phyloP scores from a whole-genome alignment of 1,140 invertebrate genomes.

The Apis laboriosa region DNA sequence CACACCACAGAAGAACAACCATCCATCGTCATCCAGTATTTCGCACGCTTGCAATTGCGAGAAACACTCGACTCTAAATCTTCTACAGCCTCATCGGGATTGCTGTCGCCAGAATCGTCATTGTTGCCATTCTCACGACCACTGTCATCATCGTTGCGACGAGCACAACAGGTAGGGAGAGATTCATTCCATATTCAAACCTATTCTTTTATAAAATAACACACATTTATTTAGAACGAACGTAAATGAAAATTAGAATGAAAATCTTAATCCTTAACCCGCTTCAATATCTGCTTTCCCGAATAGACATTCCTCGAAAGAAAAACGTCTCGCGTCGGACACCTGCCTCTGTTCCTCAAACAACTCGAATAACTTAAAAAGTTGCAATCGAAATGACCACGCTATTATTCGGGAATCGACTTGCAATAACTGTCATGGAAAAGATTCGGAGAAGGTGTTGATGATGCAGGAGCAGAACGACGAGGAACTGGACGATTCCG shows the following conservation, averaged over 20 bases:
- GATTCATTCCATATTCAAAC: not conserved
- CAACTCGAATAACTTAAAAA: no score
- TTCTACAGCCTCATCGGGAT: conserved; percentile 20
- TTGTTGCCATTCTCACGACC: conserved; percentile 19
- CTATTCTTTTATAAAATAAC: no score
- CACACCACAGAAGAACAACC: conserved; percentile 15
- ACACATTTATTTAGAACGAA: no score
- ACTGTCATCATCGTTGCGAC: conserved; percentile 43
- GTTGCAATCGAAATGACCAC: not conserved
- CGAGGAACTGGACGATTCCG: conserved; percentile 41
- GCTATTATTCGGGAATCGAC: not conserved
- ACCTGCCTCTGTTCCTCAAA: conserved; percentile 22
- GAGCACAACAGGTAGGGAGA: conserved; percentile 17
- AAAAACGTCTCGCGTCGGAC: conserved; percentile 17
- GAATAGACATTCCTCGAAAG: conserved; percentile 6
- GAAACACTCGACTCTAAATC: conserved; percentile 31
- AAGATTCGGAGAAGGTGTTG: conserved; percentile 38
- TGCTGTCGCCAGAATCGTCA: conserved; percentile 15
- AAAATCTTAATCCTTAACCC: no score
- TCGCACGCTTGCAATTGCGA: not conserved
- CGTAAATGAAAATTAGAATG: no score
- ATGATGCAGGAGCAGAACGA: conserved; percentile 45
- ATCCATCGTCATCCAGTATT: conserved; percentile 11
- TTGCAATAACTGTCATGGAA: conserved; percentile 30
- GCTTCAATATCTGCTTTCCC: no score